Conservation (phyloP, 2,113 vertebrate species). For the Petromus typicus region DNA sequence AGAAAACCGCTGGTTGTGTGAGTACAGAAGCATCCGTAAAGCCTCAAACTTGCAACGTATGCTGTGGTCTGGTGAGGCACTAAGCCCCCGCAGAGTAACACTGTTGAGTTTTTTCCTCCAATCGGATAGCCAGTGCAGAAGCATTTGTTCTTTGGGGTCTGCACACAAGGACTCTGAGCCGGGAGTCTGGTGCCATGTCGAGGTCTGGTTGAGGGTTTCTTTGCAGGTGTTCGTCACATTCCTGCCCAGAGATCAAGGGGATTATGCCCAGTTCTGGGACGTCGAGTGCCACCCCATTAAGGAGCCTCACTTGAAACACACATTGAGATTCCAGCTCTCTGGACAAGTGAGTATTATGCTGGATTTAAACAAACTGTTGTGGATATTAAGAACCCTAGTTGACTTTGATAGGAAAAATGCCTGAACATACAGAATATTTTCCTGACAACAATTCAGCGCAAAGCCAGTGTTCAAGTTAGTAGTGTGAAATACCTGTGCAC, state of each 20-base stretch:
- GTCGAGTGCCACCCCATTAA: conserved; percentile 92
- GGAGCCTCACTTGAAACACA: conserved; percentile 91
- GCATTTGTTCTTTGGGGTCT: neutral
- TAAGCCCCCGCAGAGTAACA: neutral
- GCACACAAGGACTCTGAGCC: neutral
- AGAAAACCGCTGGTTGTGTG: neutral
- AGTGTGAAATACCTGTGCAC: neutral
- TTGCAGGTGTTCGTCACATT: conserved; percentile 92
- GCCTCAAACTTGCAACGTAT: neutral
- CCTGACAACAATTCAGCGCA: neutral
- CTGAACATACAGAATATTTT: conserved; percentile 25
- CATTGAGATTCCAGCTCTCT: conserved; percentile 93
- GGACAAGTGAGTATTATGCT: conserved; percentile 90
- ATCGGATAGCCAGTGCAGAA: neutral
- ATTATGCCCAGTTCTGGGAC: conserved; percentile 98
- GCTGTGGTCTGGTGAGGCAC: neutral
- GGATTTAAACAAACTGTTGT: neutral
- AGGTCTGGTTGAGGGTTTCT: neutral
- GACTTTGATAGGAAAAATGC: neutral
- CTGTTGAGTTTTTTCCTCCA: neutral
- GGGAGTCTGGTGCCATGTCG: neutral
- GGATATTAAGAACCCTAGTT: neutral
- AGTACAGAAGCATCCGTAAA: conserved; percentile 25
- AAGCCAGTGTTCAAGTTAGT: neutral
- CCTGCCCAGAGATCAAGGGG: conserved; percentile 92